Evolutionary conservation across 1,140 invertebrate species (phyloP), one percentile per base, ranked within the genome.

Genomic region (Drosophila tropicalis): DNA sequence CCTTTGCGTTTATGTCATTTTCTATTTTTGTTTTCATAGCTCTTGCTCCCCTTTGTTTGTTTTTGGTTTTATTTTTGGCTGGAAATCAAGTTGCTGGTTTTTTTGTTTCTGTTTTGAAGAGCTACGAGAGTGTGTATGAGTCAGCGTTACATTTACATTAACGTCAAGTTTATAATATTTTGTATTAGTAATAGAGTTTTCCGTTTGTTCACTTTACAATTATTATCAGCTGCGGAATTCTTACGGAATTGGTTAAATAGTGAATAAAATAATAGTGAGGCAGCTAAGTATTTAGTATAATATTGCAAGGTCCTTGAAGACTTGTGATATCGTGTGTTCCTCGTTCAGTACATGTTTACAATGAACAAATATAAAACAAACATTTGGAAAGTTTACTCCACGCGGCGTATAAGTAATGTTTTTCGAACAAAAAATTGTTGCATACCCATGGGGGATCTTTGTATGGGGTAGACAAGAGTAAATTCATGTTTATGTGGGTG

Each of bases 331-430:
- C n/a, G n/a, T n/a, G n/a, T n/a, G n/a, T n/a, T n/a, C n/a, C n/a
- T n/a, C n/a, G n/a, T n/a, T n/a, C n/a, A n/a, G n/a, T n/a, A n/a
- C n/a, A n/a, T n/a, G n/a, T n/a, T n/a, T n/a, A 29, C 0, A 29
- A 29, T 6, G 5, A 5, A 29, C 29, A 29, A 29, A 29, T 29
- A 29, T 5, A 54, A 5, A 64, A 39, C 36, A 61, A 6, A 19
- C n/a, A 60, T 63, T 70, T 64, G 40, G n/a, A 64, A 73, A 55
- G 36, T 60, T 34, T 32, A 15, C 34, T 17, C 44, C 51, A 72
- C 81, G 64, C 65, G 76, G 67, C 76, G 76, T 80, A 83, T 83
- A 61, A 47, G 69, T 63, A 70, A 80, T 72, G 62, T 41, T 25
- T 62, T 25, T 22, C 22, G 3, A 22, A 22, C 19, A 29, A 51